Evolutionary conservation across 2,888 invertebrate genomes (phyloP), one percentile per base, ranked within the genome.

Genomic region (Drosophila monieri): DNA sequence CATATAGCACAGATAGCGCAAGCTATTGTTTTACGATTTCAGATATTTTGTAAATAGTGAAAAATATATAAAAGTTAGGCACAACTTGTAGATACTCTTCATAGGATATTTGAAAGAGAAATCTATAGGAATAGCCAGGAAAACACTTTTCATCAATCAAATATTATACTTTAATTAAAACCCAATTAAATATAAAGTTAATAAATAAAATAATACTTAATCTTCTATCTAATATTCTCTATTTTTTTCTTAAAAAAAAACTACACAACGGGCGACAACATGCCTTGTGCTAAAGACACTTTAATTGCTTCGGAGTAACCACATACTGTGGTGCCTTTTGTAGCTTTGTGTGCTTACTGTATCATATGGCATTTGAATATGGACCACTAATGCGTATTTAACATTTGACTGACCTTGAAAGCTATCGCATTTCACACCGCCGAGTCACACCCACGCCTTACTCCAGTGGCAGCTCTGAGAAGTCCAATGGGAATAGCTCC

Each of bases 11-110:
- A 73, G 81, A 88, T 81, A 88, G 86, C 86, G 65, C 23, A 64
- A 53, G 83, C 85, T 84, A 84, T 84, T 84, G 88, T 84, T 84
- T 84, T 84, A 84, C 83, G 83, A 88, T 84, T 73, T 69, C 72
- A 58, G 75, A 76, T 73, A 70, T 86, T 74, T 74, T 84, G 85
- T 75, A 86, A 86, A 79, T 73, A 83, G 46, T 64, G 52, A 12
- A 46, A 48, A 54, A 49, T 8, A 2, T 12, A 1, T 14, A 4
- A 1, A 5, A 18, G 10, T n/a, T 23, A 3, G 39, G 12, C 21
- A 49, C 12, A 52, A 52, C 55, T 14, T 12, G 1, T 0, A 41
- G 18, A 44, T 70, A 70, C 69, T 44, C 30, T 55, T 51, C 1
- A 3, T 6, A 8, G 6, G 2, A 10, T 0, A 25, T 6, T 37